Conservation (phyloP, 2,888 invertebrate species). For the Pseudococcus jackbeardsleyi region DNA sequence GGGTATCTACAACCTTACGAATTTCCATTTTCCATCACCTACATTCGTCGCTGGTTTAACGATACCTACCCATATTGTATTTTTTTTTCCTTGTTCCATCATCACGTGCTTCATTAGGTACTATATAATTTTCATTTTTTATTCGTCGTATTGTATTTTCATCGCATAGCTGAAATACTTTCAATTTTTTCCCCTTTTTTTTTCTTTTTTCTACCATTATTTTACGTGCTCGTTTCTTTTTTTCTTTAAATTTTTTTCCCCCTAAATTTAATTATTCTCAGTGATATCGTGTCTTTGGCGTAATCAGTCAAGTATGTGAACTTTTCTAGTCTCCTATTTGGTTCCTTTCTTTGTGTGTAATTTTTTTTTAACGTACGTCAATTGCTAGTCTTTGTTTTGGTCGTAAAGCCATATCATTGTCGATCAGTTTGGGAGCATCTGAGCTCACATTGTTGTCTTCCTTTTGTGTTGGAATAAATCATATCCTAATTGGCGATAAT, state of each 20-base stretch:
- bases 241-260: not conserved
- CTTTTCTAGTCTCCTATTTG: slow-evolving; percentile 26
- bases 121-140: not conserved
- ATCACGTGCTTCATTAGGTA: slow-evolving; percentile 19
- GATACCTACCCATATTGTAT: too few relatives aligned
- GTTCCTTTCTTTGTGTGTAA: not conserved
- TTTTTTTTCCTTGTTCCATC: not conserved
- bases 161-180: slow-evolving; percentile 31
- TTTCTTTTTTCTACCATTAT: not conserved
- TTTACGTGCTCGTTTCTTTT: slow-evolving; percentile 13
- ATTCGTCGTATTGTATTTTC: slow-evolving; percentile 22
- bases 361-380: slow-evolving; percentile 9
- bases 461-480: slow-evolving; percentile 44
- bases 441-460: slow-evolving; percentile 35
- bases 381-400: slow-evolving; percentile 45
- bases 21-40: not conserved
- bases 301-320: not conserved
- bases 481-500: not conserved
- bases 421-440: not conserved
- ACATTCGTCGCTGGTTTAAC: not conserved
- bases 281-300: slow-evolving; percentile 43
- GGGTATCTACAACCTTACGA: not conserved
- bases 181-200: slow-evolving; percentile 2
- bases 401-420: slow-evolving; percentile 29
- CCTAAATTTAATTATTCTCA: not conserved